A percentile compares a stretch with the other conserved stretches of the same genome.
phyloP scores from a whole-genome alignment of 2,797 vertebrate genomes.

The Chelidonichthys spinosus region DNA sequence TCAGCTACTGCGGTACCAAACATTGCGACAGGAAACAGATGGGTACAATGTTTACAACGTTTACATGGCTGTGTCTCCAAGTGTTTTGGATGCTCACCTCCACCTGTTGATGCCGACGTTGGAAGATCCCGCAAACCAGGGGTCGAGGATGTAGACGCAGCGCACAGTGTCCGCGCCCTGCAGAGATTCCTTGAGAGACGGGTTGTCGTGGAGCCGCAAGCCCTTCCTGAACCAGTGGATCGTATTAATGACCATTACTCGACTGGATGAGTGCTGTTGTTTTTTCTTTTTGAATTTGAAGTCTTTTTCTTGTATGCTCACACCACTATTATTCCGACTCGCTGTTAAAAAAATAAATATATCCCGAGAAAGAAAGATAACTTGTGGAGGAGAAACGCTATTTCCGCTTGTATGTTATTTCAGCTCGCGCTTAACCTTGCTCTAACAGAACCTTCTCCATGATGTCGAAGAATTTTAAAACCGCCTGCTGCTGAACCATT shows the following conservation, averaged over 20 bases:
- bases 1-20: too few species aligned
- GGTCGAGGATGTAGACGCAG: conserved; percentile 96
- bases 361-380: background rate
- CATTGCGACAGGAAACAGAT: too few species aligned
- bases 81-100: conserved; percentile 83
- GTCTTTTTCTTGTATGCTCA: conserved; percentile 16
- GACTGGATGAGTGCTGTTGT: conserved; percentile 73
- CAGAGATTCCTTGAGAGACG: conserved; percentile 91
- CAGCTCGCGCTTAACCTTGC: conserved; percentile 76
- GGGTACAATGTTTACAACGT: too few species aligned
- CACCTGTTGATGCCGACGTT: conserved; percentile 98
- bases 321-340: conserved; percentile 17
- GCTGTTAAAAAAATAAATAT: conserved; percentile 4
- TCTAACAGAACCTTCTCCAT: conserved; percentile 85
- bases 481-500: conserved; percentile 73
- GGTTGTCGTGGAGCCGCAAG: conserved; percentile 97
- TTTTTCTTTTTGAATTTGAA: background rate
- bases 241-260: conserved; percentile 93
- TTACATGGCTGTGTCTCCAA: too few species aligned
- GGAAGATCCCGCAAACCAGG: conserved; percentile 97
- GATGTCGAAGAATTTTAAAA: conserved; percentile 64
- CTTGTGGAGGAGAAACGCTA: conserved; percentile 1
- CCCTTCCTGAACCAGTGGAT: conserved; percentile 98
- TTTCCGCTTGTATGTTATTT: background rate
- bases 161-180: conserved; percentile 90